Evolutionary conservation across 1,140 invertebrate species (phyloP).

Genomic region (Aphelinus atriplicis): DNA sequence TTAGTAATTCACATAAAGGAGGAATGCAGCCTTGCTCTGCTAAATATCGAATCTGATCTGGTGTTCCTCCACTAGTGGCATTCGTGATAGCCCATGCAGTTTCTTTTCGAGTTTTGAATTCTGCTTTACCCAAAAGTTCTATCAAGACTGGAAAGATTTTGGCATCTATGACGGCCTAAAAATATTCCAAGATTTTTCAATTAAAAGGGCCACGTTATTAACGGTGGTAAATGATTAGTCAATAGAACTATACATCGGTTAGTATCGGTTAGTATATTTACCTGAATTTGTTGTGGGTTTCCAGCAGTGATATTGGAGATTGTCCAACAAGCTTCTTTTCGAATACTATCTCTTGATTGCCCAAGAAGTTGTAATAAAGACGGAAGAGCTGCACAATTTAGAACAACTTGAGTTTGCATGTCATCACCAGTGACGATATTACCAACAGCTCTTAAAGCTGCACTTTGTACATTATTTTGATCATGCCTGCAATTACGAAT

Average conservation of each 20-base stretch:
- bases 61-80: constrained; percentile 93
- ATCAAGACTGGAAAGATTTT: constrained; percentile 95
- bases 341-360: constrained; percentile 84
- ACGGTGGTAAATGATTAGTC: neutral
- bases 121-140: constrained; percentile 89
- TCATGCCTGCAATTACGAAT: constrained; percentile 75
- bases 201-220: too few relatives aligned
- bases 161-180: constrained; percentile 92
- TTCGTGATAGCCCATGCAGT: constrained; percentile 98
- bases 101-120: constrained; percentile 97
- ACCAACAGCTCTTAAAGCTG: constrained; percentile 93
- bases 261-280: constrained; percentile 47
- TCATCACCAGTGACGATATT: constrained; percentile 99
- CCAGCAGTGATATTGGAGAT: constrained; percentile 98
- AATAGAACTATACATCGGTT: neutral
- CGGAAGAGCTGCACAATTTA: constrained; percentile 90
- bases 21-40: constrained; percentile 84
- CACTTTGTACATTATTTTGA: constrained; percentile 92
- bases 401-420: constrained; percentile 92
- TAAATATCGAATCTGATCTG: constrained; percentile 86
- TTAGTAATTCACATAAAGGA: constrained; percentile 94
- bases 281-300: constrained; percentile 92
- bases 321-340: constrained; percentile 98
- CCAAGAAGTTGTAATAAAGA: constrained; percentile 85
- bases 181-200: constrained; percentile 36